Percentiles rank a stretch among this genome's conserved stretches.
Conservation (phyloP, 1,140 invertebrate species). For the Cyclargus thomasi region DNA sequence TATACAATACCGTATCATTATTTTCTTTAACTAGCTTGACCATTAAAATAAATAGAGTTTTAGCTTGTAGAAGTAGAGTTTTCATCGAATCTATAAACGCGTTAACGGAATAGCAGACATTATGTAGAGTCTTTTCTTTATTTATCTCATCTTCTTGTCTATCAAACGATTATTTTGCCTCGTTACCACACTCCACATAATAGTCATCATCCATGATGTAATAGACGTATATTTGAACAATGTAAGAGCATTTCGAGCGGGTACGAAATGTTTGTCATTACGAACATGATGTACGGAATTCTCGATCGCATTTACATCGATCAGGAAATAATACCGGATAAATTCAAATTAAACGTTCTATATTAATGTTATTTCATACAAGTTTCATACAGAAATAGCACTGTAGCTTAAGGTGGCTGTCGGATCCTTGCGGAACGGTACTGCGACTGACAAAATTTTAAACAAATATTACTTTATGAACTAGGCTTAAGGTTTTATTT, state of each 20-base stretch:
- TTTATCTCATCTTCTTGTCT: not conserved
- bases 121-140: not conserved
- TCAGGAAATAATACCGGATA: conserved; percentile 17
- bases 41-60: not conserved
- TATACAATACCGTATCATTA: not conserved
- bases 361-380: conserved; percentile 10
- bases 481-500: too few relatives aligned
- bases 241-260: not conserved
- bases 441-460: too few relatives aligned
- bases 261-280: conserved; percentile 3
- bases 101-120: not conserved
- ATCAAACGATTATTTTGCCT: not conserved
- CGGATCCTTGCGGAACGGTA: too few relatives aligned
- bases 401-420: too few relatives aligned
- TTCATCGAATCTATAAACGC: not conserved
- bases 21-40: not conserved
- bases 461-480: too few relatives aligned
- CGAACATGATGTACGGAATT: conserved; percentile 6
- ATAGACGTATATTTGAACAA: not conserved
- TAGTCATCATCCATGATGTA: not conserved
- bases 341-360: not conserved
- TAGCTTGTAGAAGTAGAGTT: not conserved
- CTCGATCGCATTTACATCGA: conserved; percentile 7
- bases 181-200: not conserved
- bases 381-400: too few relatives aligned